phyloP scores from a whole-genome alignment of 2,888 invertebrate species.

The Parasteatoda lunata region DNA sequence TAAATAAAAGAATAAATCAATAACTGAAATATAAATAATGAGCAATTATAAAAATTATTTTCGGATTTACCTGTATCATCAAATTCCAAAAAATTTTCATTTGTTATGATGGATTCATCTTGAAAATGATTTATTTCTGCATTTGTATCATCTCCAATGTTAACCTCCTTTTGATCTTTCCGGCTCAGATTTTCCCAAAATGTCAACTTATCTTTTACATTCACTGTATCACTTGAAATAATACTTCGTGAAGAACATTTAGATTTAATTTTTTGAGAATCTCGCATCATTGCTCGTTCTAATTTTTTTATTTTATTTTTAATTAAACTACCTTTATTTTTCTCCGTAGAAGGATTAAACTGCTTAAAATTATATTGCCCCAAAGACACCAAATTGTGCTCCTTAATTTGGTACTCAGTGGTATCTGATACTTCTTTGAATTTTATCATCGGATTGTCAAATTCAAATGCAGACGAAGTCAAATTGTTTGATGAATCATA shows the following conservation, averaged over 20 bases:
- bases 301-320: constrained; percentile 54
- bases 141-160: too few relatives aligned
- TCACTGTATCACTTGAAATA: constrained; percentile 1
- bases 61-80: too few relatives aligned
- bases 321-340: constrained; percentile 32
- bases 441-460: too few relatives aligned
- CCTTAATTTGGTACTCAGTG: neutral
- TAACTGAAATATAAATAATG: too few relatives aligned
- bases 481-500: too few relatives aligned
- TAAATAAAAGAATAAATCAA: too few relatives aligned
- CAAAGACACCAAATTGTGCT: neutral
- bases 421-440: too few relatives aligned
- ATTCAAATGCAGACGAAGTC: too few relatives aligned
- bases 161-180: neutral
- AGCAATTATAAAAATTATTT: too few relatives aligned
- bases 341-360: constrained; percentile 29
- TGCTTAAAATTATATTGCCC: constrained; percentile 47
- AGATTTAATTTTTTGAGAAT: neutral
- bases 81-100: too few relatives aligned
- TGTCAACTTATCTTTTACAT: constrained; percentile 20
- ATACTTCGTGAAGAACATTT: neutral
- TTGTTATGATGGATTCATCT: too few relatives aligned
- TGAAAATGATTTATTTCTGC: too few relatives aligned
- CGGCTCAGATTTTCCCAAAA: constrained; percentile 56
- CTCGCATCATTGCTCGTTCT: constrained; percentile 30